A percentile compares a stretch with the other conserved stretches of the same genome.
phyloP scores from a whole-genome alignment of 2,888 invertebrate genomes.

The Noctua comes region DNA sequence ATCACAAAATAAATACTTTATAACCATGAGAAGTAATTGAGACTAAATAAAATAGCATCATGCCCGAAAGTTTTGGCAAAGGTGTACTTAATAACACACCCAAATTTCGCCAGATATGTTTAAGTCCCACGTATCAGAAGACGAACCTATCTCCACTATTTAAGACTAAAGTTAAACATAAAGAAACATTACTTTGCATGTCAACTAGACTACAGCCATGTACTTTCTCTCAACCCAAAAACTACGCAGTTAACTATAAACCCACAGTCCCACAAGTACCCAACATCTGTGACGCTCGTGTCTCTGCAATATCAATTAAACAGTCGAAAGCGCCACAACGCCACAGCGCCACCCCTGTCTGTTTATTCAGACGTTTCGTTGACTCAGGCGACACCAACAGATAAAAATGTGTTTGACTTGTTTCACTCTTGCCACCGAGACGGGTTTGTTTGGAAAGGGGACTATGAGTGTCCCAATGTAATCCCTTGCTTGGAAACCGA shows the following conservation, averaged over 20 bases:
- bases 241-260: constrained; percentile 38
- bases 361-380: constrained; percentile 83
- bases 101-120: neutral
- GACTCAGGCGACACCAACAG: constrained; percentile 82
- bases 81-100: neutral
- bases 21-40: neutral
- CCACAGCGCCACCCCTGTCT: constrained; percentile 81
- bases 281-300: constrained; percentile 74
- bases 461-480: constrained; percentile 67
- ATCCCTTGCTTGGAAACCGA: constrained; percentile 61
- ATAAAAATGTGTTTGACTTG: constrained; percentile 88
- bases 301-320: constrained; percentile 84
- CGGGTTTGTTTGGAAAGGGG: constrained; percentile 75
- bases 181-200: neutral
- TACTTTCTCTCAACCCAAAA: constrained; percentile 13
- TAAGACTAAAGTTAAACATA: neutral
- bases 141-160: neutral
- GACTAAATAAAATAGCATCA: neutral
- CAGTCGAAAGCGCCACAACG: constrained; percentile 77
- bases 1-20: neutral
- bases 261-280: constrained; percentile 64
- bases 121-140: neutral
- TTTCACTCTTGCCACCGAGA: constrained; percentile 83
- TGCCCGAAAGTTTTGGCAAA: neutral
- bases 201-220: neutral